These are phyloP conservation scores for Aythya baeri DNA, from an alignment of 2,113 vertebrate species.

Conservation along the genomic window DNA sequence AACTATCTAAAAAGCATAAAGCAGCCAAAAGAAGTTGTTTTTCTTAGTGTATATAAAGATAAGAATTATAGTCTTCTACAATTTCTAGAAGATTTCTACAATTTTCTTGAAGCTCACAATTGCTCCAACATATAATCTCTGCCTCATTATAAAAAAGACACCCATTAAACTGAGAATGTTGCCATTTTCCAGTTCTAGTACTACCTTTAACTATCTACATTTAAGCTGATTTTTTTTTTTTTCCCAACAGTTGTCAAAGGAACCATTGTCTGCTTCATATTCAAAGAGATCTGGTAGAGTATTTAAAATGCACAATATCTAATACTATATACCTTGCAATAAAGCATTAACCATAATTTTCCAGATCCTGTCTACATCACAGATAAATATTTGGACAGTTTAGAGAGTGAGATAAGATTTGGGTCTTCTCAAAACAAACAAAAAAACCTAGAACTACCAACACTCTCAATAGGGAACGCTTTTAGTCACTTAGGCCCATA, in stretches of 20 bases:
- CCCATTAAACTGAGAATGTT: neutral
- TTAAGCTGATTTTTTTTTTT: neutral
- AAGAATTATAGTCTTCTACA: neutral
- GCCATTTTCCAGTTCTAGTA: neutral
- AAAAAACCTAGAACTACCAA: neutral
- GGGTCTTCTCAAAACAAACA: neutral
- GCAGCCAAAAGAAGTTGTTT: neutral
- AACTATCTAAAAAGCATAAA: neutral
- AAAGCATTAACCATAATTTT: neutral
- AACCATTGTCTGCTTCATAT: neutral
- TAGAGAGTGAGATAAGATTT: neutral
- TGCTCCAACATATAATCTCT: neutral
- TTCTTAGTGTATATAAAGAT: neutral
- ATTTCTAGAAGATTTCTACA: neutral
- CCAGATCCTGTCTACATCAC: neutral
- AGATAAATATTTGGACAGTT: neutral
- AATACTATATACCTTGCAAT: neutral
- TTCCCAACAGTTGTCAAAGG: neutral
- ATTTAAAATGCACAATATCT: neutral
- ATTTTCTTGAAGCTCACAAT: neutral
- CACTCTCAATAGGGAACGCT: neutral
- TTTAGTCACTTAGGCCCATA: neutral
- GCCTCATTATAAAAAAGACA: neutral
- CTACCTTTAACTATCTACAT: neutral
- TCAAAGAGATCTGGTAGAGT: neutral